Evolutionary conservation across 1,140 invertebrate genomes (phyloP).

Genomic region (Portunus trituberculatus): DNA sequence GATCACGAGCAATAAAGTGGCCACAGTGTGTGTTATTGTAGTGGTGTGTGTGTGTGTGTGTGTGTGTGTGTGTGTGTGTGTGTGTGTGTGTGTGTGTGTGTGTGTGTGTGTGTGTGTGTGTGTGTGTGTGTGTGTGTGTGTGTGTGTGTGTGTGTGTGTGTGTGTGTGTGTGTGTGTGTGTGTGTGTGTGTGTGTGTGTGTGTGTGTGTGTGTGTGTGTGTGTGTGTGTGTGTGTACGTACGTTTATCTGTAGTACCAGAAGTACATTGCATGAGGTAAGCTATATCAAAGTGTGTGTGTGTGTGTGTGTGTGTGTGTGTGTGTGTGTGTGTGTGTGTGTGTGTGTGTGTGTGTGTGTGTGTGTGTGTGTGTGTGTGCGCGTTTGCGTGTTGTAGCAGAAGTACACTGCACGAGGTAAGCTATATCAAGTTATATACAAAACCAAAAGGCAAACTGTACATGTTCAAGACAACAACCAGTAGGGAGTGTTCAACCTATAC

Average conservation of each 20-base stretch:
- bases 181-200: background rate
- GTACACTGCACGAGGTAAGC: background rate
- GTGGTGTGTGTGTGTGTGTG: background rate
- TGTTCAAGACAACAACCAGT: background rate
- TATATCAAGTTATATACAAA: too few species aligned
- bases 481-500: background rate
- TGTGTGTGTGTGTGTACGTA: background rate
- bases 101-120: background rate
- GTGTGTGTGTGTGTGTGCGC: constrained; percentile 28
- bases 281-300: background rate
- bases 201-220: too few species aligned
- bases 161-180: constrained; percentile 30
- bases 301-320: constrained; percentile 15
- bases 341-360: constrained; percentile 42
- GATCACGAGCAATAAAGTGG: constrained; percentile 21
- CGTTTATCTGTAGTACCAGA: background rate
- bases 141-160: constrained; percentile 43
- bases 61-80: constrained; percentile 34
- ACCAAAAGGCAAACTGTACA: background rate
- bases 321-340: constrained; percentile 18
- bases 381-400: background rate
- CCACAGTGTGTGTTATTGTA: constrained; percentile 31
- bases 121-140: constrained; percentile 6
- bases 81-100: constrained; percentile 3
- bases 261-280: background rate